Evolutionary conservation across 2,888 invertebrate species (phyloP).

Genomic region (Spodoptera exigua): DNA sequence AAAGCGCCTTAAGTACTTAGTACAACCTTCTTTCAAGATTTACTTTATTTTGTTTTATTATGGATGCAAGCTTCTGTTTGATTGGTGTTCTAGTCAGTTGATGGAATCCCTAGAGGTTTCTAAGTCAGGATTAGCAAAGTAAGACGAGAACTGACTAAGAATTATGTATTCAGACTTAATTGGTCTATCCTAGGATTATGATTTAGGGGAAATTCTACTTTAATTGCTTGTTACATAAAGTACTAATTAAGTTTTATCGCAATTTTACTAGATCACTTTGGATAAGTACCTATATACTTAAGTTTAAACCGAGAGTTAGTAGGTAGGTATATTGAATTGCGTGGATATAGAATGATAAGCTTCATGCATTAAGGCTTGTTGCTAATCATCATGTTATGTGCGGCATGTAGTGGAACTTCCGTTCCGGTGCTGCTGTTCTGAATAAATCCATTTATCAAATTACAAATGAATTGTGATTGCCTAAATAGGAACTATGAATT

Average conservation of each 20-base stretch:
- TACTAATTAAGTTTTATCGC: no score
- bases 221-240: neutral
- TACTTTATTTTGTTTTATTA: conserved; percentile 34
- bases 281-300: no score
- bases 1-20: conserved; percentile 32
- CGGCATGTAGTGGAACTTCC: conserved; percentile 27
- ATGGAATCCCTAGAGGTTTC: conserved; percentile 22
- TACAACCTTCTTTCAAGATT: conserved; percentile 30
- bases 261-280: neutral
- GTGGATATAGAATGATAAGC: conserved; percentile 21
- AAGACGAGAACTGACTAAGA: conserved; percentile 11
- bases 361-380: conserved; percentile 12
- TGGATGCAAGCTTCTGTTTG: conserved; percentile 25
- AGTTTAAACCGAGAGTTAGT: no score
- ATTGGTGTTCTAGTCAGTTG: conserved; percentile 13
- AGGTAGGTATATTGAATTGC: conserved; percentile 7
- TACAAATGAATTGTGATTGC: no score
- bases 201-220: conserved; percentile 1
- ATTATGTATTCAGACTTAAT: conserved; percentile 23
- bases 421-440: conserved; percentile 1
- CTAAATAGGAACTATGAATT: neutral
- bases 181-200: neutral
- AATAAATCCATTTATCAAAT: conserved; percentile 19
- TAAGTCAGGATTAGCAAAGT: conserved; percentile 19
- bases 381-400: conserved; percentile 35